Evolutionary conservation across 2,888 invertebrate species (phyloP), one percentile per base, ranked within the genome.

Genomic region (Tachystola acroxantha): DNA sequence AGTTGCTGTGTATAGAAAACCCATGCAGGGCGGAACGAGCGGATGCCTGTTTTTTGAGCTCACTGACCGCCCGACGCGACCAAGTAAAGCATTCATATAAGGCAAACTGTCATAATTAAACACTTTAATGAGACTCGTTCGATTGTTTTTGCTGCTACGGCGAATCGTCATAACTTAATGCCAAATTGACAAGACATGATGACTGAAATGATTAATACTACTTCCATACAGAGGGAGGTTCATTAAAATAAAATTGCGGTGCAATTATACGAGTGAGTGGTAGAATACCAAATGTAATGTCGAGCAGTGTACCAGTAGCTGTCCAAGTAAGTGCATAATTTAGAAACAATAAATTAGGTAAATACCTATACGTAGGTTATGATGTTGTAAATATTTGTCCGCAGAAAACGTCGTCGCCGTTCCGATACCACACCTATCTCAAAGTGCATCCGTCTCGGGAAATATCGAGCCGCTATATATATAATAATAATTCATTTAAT

Each of bases 31-130:
- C 59, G 63, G 59, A 43, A 57, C 57, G 63, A 58, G 65, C 56
- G 63, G 58, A 68, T 66, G 60, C 64, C 49, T 61, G 70, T 74
- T 74, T 71, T 82, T 82, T 75, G 62, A 64, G 57, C 42, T 52
- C 58, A 24, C 24, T 24, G 43, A 56, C 53, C 59, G 56, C 63
- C 57, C 57, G 65, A 57, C 60, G 53, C 58, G 63, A 58, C 59
- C 67, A 68, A 69, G 74, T 73, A 67, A 76, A 68, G 64, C 69
- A 70, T 73, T 75, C 80, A 49, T 85, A 82, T 80, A 85, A 60
- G 85, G 85, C 64, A 54, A 76, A 78, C 84, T 84, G 82, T 85
- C 80, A 85, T 85, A 85, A 86, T 86, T 85, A 84, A 84, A 74
- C 66, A 71, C 74, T 75, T 76, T 81, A 81, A 82, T 77, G 82